Evolutionary conservation across 2,888 invertebrate genomes (phyloP).

Genomic region (Bursaphelenchus okinawaensis): DNA sequence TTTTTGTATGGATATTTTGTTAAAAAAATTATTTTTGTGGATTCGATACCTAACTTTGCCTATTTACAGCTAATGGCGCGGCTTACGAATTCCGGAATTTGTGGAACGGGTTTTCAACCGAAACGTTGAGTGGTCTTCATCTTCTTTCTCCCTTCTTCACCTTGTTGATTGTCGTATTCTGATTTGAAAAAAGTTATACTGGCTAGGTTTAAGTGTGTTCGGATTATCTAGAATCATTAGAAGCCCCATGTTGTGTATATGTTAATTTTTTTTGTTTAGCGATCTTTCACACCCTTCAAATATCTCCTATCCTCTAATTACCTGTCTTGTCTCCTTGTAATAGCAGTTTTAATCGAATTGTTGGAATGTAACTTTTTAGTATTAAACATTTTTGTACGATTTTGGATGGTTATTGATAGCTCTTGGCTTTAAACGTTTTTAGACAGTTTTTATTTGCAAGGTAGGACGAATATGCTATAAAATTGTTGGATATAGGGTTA

Average conservation of each 20-base stretch:
- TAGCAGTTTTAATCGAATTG: slow-evolving; percentile 1
- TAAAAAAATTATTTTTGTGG: too few species aligned
- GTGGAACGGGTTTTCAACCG: not conserved
- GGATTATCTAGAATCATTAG: not conserved
- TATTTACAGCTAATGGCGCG: slow-evolving; percentile 4
- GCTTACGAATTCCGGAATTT: not conserved
- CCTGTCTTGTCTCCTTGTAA: not conserved
- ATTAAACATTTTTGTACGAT: not conserved
- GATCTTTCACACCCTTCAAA: not conserved
- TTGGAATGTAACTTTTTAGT: too few species aligned
- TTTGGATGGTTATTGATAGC: slow-evolving; percentile 4
- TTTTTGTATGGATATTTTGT: too few species aligned
- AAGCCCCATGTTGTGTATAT: not conserved
- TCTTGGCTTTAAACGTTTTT: too few species aligned
- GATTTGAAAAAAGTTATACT: not conserved
- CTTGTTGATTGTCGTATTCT: slow-evolving; percentile 3
- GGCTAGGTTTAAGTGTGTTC: not conserved
- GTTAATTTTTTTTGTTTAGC: not conserved
- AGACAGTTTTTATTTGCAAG: too few species aligned
- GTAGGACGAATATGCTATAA: too few species aligned
- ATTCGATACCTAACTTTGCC: too few species aligned
- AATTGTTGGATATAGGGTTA: too few species aligned
- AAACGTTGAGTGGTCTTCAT: slow-evolving; percentile 2
- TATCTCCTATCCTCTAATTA: not conserved
- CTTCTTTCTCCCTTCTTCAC: not conserved